Conservation (phyloP, 2,888 invertebrate genomes). For the Brachylomia viminalis region DNA sequence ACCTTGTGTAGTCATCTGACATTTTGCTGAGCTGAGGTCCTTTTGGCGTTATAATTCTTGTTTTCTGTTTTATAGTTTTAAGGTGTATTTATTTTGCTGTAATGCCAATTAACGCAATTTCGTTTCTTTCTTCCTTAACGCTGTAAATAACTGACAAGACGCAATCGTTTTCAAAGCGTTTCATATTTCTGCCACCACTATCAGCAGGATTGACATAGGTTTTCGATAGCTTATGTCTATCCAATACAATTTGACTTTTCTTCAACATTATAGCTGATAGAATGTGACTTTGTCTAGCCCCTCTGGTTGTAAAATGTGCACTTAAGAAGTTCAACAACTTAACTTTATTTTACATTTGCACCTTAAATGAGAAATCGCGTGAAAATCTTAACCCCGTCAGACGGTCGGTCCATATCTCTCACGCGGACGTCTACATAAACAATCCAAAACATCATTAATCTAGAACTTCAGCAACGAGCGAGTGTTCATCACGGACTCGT, state of each 20-base stretch:
- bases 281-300: neutral
- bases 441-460: conserved; percentile 63
- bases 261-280: neutral
- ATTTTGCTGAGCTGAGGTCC: no score
- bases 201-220: neutral
- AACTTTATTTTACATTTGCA: neutral
- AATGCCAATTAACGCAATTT: no score
- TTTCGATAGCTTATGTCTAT: neutral
- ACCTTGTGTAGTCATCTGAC: no score
- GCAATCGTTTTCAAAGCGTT: neutral
- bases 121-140: no score
- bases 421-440: conserved; percentile 48
- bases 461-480: conserved; percentile 49
- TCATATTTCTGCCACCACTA: neutral
- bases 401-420: conserved; percentile 25
- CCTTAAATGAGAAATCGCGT: conserved; percentile 3
- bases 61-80: no score
- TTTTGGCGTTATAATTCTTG: no score
- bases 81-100: no score
- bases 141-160: no score
- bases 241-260: neutral
- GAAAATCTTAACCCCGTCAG: conserved; percentile 22
- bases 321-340: neutral
- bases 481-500: conserved; percentile 52
- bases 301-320: neutral